Evolutionary conservation across 2,797 vertebrate genomes (phyloP).

Genomic region (Sciurus vulgaris): DNA sequence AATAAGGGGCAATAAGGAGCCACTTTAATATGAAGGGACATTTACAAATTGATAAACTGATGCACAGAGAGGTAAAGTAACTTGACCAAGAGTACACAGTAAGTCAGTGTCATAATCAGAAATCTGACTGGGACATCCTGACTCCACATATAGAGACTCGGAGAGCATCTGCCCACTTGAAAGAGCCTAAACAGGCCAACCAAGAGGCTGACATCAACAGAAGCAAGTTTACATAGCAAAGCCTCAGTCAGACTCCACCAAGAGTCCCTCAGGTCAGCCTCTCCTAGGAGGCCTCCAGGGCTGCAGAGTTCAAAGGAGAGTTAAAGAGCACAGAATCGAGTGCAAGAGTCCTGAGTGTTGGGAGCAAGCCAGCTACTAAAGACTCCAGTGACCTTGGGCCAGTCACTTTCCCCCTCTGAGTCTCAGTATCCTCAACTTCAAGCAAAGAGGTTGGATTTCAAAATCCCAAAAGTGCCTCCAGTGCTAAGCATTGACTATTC

Average conservation of each 20-base stretch:
- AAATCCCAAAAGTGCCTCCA: neutral
- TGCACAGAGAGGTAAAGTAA: neutral
- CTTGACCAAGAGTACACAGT: neutral
- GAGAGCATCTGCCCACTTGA: neutral
- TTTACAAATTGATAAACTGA: neutral
- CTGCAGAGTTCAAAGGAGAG: neutral
- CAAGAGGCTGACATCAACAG: neutral
- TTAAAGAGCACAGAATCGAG: rapidly evolving
- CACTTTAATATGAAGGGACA: neutral
- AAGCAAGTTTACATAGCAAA: neutral
- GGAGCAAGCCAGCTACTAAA: neutral
- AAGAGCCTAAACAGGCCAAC: neutral
- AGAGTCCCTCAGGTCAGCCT: neutral
- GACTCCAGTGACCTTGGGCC: neutral
- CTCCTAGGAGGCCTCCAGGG: neutral
- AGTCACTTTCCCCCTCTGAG: neutral
- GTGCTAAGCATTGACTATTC: neutral
- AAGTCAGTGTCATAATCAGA: neutral
- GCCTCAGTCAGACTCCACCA: too few species aligned
- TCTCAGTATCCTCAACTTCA: neutral
- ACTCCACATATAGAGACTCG: neutral
- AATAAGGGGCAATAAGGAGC: neutral
- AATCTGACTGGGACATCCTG: neutral
- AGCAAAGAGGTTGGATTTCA: neutral
- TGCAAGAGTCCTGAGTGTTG: neutral